Conservation (phyloP, 92 coral and sea anemone species). For the Blastomussa wellsi region DNA sequence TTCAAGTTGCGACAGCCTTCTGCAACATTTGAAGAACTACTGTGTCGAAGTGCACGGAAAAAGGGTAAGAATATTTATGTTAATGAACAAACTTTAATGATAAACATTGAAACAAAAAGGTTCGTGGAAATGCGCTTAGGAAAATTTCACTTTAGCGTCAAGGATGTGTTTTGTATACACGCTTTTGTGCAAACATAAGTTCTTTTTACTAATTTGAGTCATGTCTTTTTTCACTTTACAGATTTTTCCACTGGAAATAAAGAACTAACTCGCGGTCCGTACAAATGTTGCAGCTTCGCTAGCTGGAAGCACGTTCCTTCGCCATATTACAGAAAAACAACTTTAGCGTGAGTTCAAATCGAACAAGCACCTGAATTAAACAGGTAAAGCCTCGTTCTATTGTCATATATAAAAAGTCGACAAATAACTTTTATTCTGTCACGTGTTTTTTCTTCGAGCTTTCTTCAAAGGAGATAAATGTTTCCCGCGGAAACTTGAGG, state of each 20-base stretch:
- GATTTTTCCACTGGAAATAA: neutral
- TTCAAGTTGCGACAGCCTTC: neutral
- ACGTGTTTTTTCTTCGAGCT: neutral
- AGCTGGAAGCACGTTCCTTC: neutral
- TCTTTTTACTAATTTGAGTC: neutral
- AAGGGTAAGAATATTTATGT: neutral
- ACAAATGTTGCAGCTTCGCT: neutral
- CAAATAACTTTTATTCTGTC: neutral
- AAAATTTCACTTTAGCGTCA: neutral
- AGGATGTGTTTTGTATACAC: neutral
- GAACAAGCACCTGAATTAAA: neutral
- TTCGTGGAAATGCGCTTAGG: neutral
- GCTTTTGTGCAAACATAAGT: neutral
- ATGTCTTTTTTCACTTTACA: neutral
- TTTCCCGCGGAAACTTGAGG: neutral
- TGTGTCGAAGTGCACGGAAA: neutral
- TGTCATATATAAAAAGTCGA: neutral
- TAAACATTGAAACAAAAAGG: too few relatives aligned
- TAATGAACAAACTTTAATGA: neutral
- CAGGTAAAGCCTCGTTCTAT: neutral
- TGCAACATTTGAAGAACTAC: neutral
- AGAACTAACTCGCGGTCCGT: neutral
- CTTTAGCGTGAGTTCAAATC: neutral
- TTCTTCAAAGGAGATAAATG: neutral
- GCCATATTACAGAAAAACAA: neutral